phyloP scores from a whole-genome alignment of 2,888 invertebrate species.

The Microctonus brassicae region DNA sequence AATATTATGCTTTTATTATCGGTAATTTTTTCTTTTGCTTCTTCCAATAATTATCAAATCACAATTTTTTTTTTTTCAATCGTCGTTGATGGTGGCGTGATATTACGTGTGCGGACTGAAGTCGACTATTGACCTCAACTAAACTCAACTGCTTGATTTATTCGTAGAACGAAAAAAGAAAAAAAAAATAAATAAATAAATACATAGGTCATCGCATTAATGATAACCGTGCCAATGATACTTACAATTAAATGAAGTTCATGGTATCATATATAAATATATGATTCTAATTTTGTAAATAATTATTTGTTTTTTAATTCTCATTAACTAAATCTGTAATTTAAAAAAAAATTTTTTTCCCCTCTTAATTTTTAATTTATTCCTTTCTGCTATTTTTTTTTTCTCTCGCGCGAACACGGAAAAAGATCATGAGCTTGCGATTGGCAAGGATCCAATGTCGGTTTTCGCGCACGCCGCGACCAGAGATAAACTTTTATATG shows the following conservation, averaged over 20 bases:
- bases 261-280: not conserved
- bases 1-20: not conserved
- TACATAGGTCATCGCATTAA: not conserved
- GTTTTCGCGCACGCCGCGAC: slow-evolving; percentile 14
- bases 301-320: not conserved
- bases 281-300: not conserved
- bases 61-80: not conserved
- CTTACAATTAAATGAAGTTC: not conserved
- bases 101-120: not conserved
- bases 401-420: not conserved
- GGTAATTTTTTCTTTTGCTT: too few species aligned
- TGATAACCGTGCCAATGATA: not conserved
- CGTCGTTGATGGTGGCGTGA: not conserved
- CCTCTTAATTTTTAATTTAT: not conserved
- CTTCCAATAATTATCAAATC: not conserved
- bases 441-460: slow-evolving; percentile 21
- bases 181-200: too few species aligned
- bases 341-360: not conserved
- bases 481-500: slow-evolving; percentile 20
- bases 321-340: not conserved
- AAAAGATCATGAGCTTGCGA: slow-evolving; percentile 13
- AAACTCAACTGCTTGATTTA: not conserved
- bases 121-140: not conserved
- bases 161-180: not conserved
- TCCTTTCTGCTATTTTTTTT: not conserved